Base-by-base conservation (phyloP, 2,888 invertebrate species). In the Keiferia lycopersicella region DNA sequence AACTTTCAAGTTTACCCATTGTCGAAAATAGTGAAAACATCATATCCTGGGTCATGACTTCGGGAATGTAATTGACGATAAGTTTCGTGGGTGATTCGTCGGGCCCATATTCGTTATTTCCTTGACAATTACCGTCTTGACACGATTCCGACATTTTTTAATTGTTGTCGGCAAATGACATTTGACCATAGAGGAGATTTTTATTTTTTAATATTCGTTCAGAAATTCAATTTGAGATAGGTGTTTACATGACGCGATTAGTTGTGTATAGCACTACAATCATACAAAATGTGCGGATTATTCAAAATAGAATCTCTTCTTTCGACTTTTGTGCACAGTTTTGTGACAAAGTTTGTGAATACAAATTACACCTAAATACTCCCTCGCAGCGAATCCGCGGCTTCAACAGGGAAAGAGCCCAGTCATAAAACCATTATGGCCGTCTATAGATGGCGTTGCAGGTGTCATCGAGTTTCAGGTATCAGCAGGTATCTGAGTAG, bases 141-240 rank as follows among this genome's bases (percentile, higher is more conserved):
- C 92, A 92, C 92, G 92, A 91, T 88, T 92, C 92, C 92, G 92
- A 92, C 92, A 92, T 92, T 92, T 92, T 92, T 92, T 91, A 92
- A 91, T 91, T 91, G 92, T 92, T 92, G 92, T 90, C 90, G 88
- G 85, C 80, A 86, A 88, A 88, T 91, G 92, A 92, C 92, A 92
- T 91, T 91, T 89, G 76, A 75, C 73, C 74, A 78, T 77, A 83
- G 81, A 82, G 84, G 84, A 84, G 80, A 78, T 39, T 20, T 73
- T 79, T 76, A 73, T 73, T 75, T 71, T 73, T 74, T 69, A 65
- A 67, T 59, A 39, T 65, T 73, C 85, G 86, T 88, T 86, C 81
- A 69, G 76, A 83, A 88, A 81, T 26, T 14, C 58, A 10, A 26
- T 0, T 45, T 34, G 26, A 50, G 7, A 39, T 10, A 3, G 20